phyloP scores from a whole-genome alignment of 2,113 vertebrate species.

The Chiloscyllium plagiosum region DNA sequence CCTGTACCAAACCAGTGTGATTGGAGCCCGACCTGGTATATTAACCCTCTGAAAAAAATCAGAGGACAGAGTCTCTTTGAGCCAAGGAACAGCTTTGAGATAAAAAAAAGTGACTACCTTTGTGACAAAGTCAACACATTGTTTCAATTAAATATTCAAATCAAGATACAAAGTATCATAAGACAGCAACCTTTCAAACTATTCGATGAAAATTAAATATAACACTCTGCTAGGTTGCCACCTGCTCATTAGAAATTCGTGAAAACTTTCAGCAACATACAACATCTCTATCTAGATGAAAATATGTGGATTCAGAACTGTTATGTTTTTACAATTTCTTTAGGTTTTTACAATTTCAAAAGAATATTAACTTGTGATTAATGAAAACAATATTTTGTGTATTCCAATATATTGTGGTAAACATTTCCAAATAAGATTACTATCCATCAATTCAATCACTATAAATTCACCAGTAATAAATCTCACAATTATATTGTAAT shows the following conservation, averaged over 20 bases:
- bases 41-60: too few species aligned
- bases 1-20: too few species aligned
- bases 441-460: neutral
- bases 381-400: neutral
- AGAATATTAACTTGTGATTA: neutral
- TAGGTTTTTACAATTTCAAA: neutral
- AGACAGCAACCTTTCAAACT: neutral
- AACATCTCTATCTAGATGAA: neutral
- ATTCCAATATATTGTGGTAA: neutral
- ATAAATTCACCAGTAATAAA: neutral
- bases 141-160: neutral
- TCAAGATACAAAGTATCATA: neutral
- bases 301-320: neutral
- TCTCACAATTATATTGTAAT: neutral
- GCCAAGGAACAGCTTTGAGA: too few species aligned
- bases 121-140: neutral
- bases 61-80: too few species aligned
- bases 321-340: neutral
- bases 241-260: neutral
- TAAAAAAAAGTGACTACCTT: too few species aligned
- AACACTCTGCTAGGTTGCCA: neutral
- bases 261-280: neutral
- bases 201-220: neutral
- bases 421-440: neutral
- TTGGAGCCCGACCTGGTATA: too few species aligned